Evolutionary conservation across 1,140 invertebrate species (phyloP).

Genomic region (Battus philenor): DNA sequence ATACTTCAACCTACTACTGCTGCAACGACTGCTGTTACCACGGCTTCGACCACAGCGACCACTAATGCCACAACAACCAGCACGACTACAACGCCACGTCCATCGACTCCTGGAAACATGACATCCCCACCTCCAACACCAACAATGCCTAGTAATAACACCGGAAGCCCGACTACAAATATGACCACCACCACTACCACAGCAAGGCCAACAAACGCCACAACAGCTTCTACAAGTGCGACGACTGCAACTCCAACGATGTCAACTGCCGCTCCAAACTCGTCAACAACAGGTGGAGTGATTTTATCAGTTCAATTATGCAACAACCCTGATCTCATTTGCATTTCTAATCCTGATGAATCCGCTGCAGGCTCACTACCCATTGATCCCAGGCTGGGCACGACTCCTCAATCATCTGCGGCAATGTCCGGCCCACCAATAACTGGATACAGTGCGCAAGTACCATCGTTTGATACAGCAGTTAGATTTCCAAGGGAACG

Average conservation of each 20-base stretch:
- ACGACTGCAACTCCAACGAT: slow-evolving; percentile 18
- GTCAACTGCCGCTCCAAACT: slow-evolving; percentile 17
- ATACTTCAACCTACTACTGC: slow-evolving; percentile 44
- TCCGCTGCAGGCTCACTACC: slow-evolving; percentile 47
- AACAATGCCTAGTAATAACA: background rate
- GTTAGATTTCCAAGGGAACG: slow-evolving; percentile 53
- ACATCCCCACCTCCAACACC: slow-evolving; percentile 7
- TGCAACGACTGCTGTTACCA: slow-evolving; percentile 28
- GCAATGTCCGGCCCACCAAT: slow-evolving; percentile 46
- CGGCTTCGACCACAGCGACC: slow-evolving; percentile 19
- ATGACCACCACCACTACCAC: slow-evolving; percentile 8
- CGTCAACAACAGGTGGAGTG: slow-evolving; percentile 36
- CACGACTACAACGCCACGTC: slow-evolving; percentile 5
- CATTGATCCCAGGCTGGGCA: slow-evolving; percentile 60
- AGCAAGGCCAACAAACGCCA: slow-evolving; percentile 13
- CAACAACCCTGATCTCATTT: slow-evolving; percentile 52
- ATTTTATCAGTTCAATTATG: slow-evolving; percentile 50
- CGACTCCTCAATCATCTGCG: slow-evolving; percentile 48
- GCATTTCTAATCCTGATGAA: slow-evolving; percentile 61
- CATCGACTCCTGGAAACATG: background rate
- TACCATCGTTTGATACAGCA: slow-evolving; percentile 38
- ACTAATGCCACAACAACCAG: slow-evolving; percentile 18
- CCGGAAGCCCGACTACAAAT: background rate
- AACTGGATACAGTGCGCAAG: slow-evolving; percentile 48
- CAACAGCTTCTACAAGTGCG: slow-evolving; percentile 19